phyloP scores from a whole-genome alignment of 1,140 invertebrate genomes.

The Drosophila cardini region DNA sequence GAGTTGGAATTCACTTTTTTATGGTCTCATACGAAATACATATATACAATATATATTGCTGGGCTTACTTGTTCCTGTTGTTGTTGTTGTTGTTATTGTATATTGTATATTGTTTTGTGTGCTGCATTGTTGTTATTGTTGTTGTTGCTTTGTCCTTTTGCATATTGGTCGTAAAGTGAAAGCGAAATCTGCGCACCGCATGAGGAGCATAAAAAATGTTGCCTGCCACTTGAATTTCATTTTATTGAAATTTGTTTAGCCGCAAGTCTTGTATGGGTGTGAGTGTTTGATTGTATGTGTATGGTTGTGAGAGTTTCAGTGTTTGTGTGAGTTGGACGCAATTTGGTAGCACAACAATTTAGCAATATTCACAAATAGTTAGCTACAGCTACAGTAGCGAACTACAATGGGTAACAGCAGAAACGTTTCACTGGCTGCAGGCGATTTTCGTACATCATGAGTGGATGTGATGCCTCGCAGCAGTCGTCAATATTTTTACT shows the following conservation, averaged over 20 bases:
- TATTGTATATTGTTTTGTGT: slow-evolving; percentile 45
- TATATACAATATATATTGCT: slow-evolving; percentile 9
- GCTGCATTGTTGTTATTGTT: slow-evolving; percentile 14
- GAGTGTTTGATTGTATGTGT: neutral
- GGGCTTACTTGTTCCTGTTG: too few relatives aligned
- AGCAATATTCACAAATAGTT: slow-evolving; percentile 25
- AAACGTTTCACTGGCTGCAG: slow-evolving; percentile 9
- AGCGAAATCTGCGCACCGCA: slow-evolving; percentile 60
- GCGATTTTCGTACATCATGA: neutral
- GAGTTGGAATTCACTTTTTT: slow-evolving; percentile 56
- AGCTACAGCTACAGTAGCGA: neutral
- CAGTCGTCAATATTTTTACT: neutral
- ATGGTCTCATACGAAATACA: slow-evolving; percentile 74
- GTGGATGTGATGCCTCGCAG: neutral
- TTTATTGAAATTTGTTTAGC: slow-evolving; percentile 80
- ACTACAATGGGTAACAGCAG: neutral
- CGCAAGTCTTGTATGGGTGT: slow-evolving; percentile 34
- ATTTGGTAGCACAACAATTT: slow-evolving; percentile 4
- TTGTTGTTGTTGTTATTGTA: slow-evolving; percentile 19
- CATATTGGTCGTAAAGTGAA: slow-evolving; percentile 79
- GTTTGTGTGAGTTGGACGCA: neutral
- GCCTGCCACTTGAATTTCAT: slow-evolving; percentile 73
- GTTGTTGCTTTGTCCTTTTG: slow-evolving; percentile 52
- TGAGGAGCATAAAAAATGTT: slow-evolving; percentile 63
- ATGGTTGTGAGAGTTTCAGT: neutral